These are phyloP conservation scores for Parotia lawesii DNA, from an alignment of 2,113 vertebrate species.

Conservation along the genomic window DNA sequence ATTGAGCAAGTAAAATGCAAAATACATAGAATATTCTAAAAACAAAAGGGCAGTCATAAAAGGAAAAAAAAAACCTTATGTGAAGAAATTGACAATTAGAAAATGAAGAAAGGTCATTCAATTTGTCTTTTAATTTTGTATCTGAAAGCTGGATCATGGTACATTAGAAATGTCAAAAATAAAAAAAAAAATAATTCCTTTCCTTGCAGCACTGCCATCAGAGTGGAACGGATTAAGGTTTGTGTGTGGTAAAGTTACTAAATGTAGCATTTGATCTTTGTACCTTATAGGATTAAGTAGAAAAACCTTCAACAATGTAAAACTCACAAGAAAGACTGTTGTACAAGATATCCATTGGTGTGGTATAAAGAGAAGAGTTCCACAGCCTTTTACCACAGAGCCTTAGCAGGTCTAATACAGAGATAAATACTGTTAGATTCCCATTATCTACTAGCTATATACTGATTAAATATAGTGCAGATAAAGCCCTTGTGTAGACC, in stretches of 20 bases:
- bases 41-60: background rate
- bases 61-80: background rate
- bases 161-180: background rate
- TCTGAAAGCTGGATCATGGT: background rate
- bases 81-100: background rate
- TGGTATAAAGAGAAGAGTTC: background rate
- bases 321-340: background rate
- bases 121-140: background rate
- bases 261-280: background rate
- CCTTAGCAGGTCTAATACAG: background rate
- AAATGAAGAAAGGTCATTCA: background rate
- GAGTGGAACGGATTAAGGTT: background rate
- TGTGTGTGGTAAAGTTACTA: background rate
- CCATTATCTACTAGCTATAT: background rate
- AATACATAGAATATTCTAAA: background rate
- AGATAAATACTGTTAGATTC: background rate
- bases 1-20: background rate
- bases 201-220: background rate
- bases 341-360: background rate
- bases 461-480: background rate
- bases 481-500: background rate
- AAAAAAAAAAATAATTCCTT: background rate
- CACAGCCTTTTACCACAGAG: background rate
- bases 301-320: background rate
- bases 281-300: background rate